These are phyloP conservation scores for Thereuonema tuberculata DNA, from an alignment of 1,140 invertebrate genomes.

Conservation along the genomic window DNA sequence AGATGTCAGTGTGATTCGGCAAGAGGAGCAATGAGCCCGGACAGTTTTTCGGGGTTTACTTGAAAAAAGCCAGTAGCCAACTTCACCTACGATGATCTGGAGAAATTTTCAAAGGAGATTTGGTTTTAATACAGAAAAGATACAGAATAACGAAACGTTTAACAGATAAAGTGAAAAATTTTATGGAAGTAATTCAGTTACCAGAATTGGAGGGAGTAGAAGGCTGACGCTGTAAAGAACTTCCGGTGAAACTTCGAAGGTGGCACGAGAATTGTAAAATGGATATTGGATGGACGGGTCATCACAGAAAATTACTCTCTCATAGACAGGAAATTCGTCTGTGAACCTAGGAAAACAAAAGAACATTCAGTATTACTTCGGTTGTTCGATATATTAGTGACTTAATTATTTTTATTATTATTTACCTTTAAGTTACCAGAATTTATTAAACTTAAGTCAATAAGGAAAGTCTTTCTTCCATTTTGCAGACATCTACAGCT, in stretches of 20 bases:
- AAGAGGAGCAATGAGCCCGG: neutral
- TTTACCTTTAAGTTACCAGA: too few species aligned
- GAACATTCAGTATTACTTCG: too few species aligned
- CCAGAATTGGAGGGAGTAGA: slow-evolving; percentile 5
- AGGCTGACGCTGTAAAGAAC: neutral
- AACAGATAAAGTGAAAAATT: neutral
- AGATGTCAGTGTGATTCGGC: neutral
- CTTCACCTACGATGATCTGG: slow-evolving; percentile 1
- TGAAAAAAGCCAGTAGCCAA: slow-evolving; percentile 5
- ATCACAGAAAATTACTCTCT: slow-evolving; percentile 1
- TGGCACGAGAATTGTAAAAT: neutral
- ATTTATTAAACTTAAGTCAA: too few species aligned
- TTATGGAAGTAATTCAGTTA: neutral
- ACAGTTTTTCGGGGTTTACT: slow-evolving; percentile 3
- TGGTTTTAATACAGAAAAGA: neutral
- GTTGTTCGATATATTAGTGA: too few species aligned
- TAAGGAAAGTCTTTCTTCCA: too few species aligned
- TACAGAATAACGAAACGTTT: neutral
- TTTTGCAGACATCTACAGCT: too few species aligned
- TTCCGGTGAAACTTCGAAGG: neutral
- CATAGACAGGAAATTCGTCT: slow-evolving; percentile 4
- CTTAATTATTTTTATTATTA: too few species aligned
- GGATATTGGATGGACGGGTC: neutral
- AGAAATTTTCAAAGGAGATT: neutral
- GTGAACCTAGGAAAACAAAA: slow-evolving; percentile 2